These are phyloP conservation scores for Tetramorium alpestre DNA, from an alignment of 1,140 invertebrate genomes.

Conservation along the genomic window DNA sequence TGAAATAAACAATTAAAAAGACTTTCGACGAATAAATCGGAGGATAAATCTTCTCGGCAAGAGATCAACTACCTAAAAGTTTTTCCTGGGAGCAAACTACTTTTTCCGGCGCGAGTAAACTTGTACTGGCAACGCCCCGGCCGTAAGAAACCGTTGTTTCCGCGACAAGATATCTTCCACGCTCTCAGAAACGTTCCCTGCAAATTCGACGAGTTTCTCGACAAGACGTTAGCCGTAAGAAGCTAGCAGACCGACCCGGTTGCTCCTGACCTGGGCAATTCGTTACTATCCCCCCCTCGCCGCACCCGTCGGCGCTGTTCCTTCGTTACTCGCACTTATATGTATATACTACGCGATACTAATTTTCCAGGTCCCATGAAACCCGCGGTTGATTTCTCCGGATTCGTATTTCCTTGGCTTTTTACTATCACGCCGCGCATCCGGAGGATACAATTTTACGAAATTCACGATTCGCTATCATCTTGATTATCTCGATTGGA, in stretches of 20 bases:
- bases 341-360: conserved; percentile 46
- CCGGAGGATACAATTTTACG: not conserved
- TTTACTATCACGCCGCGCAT: not conserved
- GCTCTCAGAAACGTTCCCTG: conserved; percentile 57
- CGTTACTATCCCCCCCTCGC: conserved; percentile 55
- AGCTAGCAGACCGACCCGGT: conserved; percentile 61
- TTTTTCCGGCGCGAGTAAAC: conserved; percentile 53
- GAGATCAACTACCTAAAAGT: conserved; percentile 42
- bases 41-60: not conserved
- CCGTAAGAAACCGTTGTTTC: conserved; percentile 52
- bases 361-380: conserved; percentile 61
- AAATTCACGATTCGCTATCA: conserved; percentile 27
- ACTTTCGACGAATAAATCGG: conserved; percentile 18
- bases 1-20: conserved; percentile 17
- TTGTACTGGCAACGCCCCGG: conserved; percentile 54
- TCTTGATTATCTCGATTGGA: not conserved
- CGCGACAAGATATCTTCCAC: conserved; percentile 67
- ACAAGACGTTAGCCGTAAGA: conserved; percentile 63
- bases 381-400: conserved; percentile 34
- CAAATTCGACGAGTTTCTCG: conserved; percentile 73
- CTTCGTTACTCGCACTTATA: conserved; percentile 52
- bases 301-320: conserved; percentile 1
- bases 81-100: conserved; percentile 40
- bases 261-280: conserved; percentile 34
- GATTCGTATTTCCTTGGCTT: conserved; percentile 45